Conservation (phyloP, 2,888 invertebrate genomes). For the Drosophila kanekoi region DNA sequence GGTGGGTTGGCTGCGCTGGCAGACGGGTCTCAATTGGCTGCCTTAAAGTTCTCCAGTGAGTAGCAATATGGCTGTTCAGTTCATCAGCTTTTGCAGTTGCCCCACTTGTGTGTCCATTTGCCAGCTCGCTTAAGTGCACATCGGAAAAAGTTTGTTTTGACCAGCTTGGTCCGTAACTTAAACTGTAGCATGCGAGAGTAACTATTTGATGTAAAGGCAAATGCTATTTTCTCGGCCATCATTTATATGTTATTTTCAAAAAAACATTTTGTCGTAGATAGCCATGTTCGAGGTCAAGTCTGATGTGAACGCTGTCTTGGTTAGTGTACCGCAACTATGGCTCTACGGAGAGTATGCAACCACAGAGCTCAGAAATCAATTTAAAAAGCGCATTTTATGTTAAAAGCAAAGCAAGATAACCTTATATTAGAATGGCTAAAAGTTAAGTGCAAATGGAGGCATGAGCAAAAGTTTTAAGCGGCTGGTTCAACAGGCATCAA, state of each 20-base stretch:
- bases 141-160: constrained; percentile 50
- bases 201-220: constrained; percentile 1
- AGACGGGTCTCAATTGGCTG: constrained; percentile 12
- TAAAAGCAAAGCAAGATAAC: constrained; percentile 43
- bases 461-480: constrained; percentile 15
- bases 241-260: constrained; percentile 23
- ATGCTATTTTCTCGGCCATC: constrained; percentile 12
- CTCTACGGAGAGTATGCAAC: neutral
- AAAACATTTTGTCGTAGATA: constrained; percentile 23
- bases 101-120: constrained; percentile 26
- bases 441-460: constrained; percentile 20
- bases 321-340: neutral
- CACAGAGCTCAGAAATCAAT: constrained; percentile 31
- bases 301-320: constrained; percentile 32
- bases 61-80: constrained; percentile 43
- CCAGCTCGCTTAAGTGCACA: constrained; percentile 62
- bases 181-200: constrained; percentile 33
- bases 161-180: constrained; percentile 51
- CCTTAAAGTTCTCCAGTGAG: constrained; percentile 43
- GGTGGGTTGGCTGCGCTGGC: neutral
- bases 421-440: constrained; percentile 10
- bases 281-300: constrained; percentile 1
- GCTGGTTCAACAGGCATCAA: neutral
- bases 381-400: constrained; percentile 47
- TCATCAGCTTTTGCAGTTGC: constrained; percentile 37